Conservation (phyloP, 2,797 vertebrate genomes). For the Capromys pilorides region DNA sequence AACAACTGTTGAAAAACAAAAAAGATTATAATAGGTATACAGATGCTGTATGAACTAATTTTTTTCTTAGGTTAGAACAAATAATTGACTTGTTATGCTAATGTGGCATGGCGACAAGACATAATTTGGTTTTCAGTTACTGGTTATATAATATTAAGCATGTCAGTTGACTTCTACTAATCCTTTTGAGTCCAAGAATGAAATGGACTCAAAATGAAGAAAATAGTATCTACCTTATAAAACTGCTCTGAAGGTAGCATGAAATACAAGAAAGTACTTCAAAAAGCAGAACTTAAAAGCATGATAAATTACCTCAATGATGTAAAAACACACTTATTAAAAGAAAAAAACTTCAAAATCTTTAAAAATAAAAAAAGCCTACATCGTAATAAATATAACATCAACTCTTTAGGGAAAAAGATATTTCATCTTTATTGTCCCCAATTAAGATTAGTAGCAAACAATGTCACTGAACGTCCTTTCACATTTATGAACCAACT, state of each 20-base stretch:
- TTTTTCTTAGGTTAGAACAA: constrained; percentile 40
- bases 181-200: not conserved
- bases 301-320: not conserved
- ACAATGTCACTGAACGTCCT: not conserved
- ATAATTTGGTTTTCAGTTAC: not conserved
- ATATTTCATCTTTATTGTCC: not conserved
- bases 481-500: not conserved
- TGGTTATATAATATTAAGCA: not conserved
- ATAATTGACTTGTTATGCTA: constrained; percentile 12
- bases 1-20: constrained; percentile 16
- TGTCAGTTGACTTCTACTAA: not conserved
- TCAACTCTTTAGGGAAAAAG: constrained; percentile 42
- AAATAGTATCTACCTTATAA: constrained; percentile 7
- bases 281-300: constrained; percentile 7
- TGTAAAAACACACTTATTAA: not conserved
- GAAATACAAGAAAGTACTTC: constrained; percentile 29
- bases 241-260: constrained; percentile 44
- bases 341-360: not conserved
- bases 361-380: not conserved
- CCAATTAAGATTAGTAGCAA: not conserved
- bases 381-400: constrained; percentile 29
- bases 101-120: not conserved
- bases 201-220: not conserved
- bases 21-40: constrained; percentile 54
- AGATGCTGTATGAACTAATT: not conserved